Evolutionary conservation across 1,140 invertebrate genomes (phyloP), one percentile per base, ranked within the genome.

Genomic region (Eubasilissa regina): DNA sequence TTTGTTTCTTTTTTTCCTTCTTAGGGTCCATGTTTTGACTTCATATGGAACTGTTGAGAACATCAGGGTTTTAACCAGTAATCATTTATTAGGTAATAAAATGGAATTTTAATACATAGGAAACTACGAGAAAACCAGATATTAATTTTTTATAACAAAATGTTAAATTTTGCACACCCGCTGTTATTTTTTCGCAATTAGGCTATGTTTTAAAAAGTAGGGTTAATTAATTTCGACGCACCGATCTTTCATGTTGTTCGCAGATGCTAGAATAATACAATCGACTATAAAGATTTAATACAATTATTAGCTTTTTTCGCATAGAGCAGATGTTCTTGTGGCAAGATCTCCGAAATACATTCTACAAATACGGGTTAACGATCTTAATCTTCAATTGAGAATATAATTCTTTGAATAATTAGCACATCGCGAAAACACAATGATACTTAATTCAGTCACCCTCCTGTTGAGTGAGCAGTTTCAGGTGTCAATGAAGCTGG

Each of bases 81-180:
- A 11, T 43, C 11, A 64, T 64, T 64, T 64, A 64, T 64, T 64
- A 15, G 15, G 15, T 15, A 58, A 64, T 64, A 64, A 35, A n/a
- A 13, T 64, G 13, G 35, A 64, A 64, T 25, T 44, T 35, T 64
- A n/a, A 25, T 64, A 25, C 13, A 15, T 62, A 62, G 58, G 25
- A 62, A 62, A 62, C 58, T 13, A n/a, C n/a, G n/a, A n/a, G n/a
- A n/a, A n/a, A n/a, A n/a, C 25, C 6, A 35, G 10, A 64, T 8
- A 25, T 64, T n/a, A 35, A 13, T 13, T 64, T 64, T 64, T 13
- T 35, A 43, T 64, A 21, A 21, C 60, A 43, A 7, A 64, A 64
- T 25, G 35, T 43, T 35, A 13, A 25, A 64, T 13, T 64, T 25
- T n/a, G 60, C 19, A 64, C 60, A 64, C 60, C 19, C 19, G 60